Base-by-base conservation (phyloP, 1,140 invertebrate genomes). In the Euura lappo region DNA sequence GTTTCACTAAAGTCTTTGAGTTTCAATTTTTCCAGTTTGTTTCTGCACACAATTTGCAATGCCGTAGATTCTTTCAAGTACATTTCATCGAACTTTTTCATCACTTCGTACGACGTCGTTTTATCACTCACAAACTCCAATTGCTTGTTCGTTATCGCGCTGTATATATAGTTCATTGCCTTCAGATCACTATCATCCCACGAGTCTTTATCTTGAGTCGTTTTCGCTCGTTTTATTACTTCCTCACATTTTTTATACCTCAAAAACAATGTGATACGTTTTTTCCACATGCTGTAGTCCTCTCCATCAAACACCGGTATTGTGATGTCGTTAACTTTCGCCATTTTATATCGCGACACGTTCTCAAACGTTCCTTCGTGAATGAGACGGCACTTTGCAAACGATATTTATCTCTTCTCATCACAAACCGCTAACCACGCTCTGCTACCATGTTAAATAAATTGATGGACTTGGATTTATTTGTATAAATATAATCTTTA, bases 61-160 rank as follows among this genome's bases (percentile, higher is more conserved):
- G 74, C 76, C 72, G 78, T 78, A 70, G 79, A 80, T 70, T 80
- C 45, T 70, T 74, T 79, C 46, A 73, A 65, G 71, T 78, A 79
- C 51, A 80, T 44, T 28, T 74, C 43, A 71, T 76, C 75, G 69
- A 80, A 77, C 70, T 78, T 80, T 60, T 75, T 75, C 7, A 78
- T 77, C 43, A 79, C 78, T 13, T 78, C 74, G 64, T 67, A 77
- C 10, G 76, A 71, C 11, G 76, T 71, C 45, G 74, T 66, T 2
- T 64, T 13, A 8, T 77, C 70, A 10, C 71, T 71, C 10, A 80
- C 69, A 60, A 69, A 77, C 69, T 79, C 75, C 28, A 80, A 51
- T 66, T 81, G 77, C 67, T 74, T 77, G 70, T 80, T 77, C 66
- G 74, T 42, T 42, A 77, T 75, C n/a, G 71, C 68, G 72, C 76